These are phyloP conservation scores for Ptychobarbus kaznakovi DNA, from an alignment of 2,797 vertebrate species.

Conservation along the genomic window DNA sequence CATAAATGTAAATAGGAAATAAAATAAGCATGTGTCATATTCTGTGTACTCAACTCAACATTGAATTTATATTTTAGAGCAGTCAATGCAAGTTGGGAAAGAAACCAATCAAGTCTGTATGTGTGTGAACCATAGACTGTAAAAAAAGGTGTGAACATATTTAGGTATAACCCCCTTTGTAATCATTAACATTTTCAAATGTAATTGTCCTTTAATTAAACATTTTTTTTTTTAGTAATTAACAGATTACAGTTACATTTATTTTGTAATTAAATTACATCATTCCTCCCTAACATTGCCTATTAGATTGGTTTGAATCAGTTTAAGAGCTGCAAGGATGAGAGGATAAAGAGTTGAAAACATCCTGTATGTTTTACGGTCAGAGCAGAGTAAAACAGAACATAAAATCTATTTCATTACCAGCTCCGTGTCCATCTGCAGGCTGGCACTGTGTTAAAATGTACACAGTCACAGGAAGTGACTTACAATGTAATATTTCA, in stretches of 20 bases:
- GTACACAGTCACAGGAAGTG: conserved; percentile 44
- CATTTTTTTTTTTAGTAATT: not conserved
- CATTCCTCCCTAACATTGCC: not conserved
- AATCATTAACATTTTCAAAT: not conserved
- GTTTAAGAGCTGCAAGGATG: conserved; percentile 10
- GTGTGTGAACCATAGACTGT: not conserved
- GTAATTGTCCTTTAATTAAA: not conserved
- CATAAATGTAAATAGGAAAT: not conserved
- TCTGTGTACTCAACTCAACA: not conserved
- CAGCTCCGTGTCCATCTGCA: not conserved
- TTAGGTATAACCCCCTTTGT: not conserved
- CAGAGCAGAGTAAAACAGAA: conserved; percentile 32
- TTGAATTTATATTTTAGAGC: not conserved
- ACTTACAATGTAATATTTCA: conserved; percentile 43
- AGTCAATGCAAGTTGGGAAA: not conserved
- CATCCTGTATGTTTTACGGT: conserved; percentile 39
- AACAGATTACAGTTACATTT: not conserved
- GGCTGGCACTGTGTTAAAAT: conserved; percentile 41
- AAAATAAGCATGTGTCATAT: not conserved
- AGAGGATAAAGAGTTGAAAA: conserved; percentile 41
- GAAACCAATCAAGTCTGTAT: not conserved
- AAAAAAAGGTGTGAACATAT: not conserved
- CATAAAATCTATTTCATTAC: conserved; percentile 50
- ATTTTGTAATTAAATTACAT: not conserved
- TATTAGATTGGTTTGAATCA: not conserved